Percentiles rank a stretch among this genome's conserved stretches.
Evolutionary conservation across 2,888 invertebrate genomes (phyloP).

Genomic region (Lochmaea crataegi): DNA sequence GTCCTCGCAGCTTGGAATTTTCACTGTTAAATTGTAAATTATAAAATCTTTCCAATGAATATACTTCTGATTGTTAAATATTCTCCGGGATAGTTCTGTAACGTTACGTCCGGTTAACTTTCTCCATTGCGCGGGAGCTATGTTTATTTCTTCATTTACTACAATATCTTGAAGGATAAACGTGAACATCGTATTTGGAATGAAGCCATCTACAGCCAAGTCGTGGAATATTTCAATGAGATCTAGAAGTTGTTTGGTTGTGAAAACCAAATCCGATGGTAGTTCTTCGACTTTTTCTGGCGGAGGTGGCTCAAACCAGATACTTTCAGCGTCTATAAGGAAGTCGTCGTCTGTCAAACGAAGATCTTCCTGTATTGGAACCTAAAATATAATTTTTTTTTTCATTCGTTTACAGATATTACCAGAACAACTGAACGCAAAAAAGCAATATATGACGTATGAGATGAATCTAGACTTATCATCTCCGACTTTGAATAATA

Average conservation of each 20-base stretch:
- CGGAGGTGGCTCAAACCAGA: constrained; percentile 54
- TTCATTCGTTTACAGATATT: no score
- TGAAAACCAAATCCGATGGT: constrained; percentile 52
- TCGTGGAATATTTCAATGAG: constrained; percentile 59
- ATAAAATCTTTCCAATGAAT: constrained; percentile 77
- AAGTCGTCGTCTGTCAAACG: constrained; percentile 63
- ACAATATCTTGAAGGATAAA: constrained; percentile 65
- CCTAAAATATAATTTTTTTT: constrained; percentile 13
- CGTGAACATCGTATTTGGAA: constrained; percentile 62
- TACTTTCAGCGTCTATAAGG: constrained; percentile 58
- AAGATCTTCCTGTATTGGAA: constrained; percentile 63
- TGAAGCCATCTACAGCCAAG: constrained; percentile 62
- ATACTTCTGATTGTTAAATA: constrained; percentile 70
- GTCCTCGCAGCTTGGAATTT: constrained; percentile 69
- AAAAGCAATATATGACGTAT: no score
- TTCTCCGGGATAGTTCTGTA: constrained; percentile 56
- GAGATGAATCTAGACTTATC: no score
- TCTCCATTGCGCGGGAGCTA: constrained; percentile 62
- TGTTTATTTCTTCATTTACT: constrained; percentile 50
- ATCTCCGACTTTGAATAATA: no score
- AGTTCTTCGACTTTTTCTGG: constrained; percentile 27
- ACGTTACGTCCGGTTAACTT: constrained; percentile 56
- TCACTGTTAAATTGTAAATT: constrained; percentile 70
- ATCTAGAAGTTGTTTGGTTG: constrained; percentile 55
- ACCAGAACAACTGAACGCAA: no score